A percentile compares a stretch with the other conserved stretches of the same genome.
Conservation (phyloP, 2,113 vertebrate genomes). For the Calyptomena viridis region DNA sequence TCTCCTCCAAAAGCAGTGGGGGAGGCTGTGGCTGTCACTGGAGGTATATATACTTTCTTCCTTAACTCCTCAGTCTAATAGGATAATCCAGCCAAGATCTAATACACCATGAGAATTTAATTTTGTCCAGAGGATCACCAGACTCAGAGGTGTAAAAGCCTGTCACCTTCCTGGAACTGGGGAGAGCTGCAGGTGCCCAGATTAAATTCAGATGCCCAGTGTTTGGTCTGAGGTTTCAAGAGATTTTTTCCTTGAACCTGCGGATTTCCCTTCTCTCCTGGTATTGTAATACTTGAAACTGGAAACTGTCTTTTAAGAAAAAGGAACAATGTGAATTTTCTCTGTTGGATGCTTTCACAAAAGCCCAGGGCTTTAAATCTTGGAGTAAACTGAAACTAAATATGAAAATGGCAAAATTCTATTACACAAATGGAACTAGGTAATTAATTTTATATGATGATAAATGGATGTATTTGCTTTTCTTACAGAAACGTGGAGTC, state of each 20-base stretch:
- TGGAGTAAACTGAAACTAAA: not conserved
- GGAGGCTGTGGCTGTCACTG: not conserved
- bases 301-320: not conserved
- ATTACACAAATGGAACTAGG: not conserved
- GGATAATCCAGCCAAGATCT: not conserved
- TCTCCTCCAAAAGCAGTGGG: not conserved
- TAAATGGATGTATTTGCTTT: conserved; percentile 16
- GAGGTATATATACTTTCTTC: not conserved
- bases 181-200: not conserved
- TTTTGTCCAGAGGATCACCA: not conserved
- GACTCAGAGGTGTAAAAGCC: not conserved
- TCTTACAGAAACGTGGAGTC: conserved; percentile 57
- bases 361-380: not conserved
- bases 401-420: not conserved
- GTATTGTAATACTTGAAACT: not conserved
- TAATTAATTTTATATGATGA: not conserved
- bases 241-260: not conserved
- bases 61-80: not conserved
- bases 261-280: not conserved
- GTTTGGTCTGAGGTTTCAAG: not conserved
- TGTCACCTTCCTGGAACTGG: not conserved
- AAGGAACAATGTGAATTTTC: not conserved
- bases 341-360: not conserved
- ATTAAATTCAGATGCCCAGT: not conserved
- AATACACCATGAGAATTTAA: not conserved